Base-by-base conservation (phyloP, 2,113 vertebrate genomes). In the Struthidea cinerea region DNA sequence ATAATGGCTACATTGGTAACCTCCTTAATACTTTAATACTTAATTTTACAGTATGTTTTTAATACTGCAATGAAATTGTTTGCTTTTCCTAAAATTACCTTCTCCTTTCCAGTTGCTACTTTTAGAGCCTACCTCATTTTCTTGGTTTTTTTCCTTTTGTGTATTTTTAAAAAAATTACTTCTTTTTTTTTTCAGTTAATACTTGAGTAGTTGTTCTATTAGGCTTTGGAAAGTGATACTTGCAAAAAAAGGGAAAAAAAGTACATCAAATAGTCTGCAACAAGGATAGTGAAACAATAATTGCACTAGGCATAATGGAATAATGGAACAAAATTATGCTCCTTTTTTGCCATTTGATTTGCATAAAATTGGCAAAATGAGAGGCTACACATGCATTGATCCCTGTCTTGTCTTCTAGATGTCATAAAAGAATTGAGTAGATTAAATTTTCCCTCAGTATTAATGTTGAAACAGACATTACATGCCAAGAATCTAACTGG, bases 321-420 rank as follows among this genome's bases (percentile, higher is more conserved):
- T 90, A 91, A 91, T 87, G 49, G 50, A 89, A 87, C 74, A 80
- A 90, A 94, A 95, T 73, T 6, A 41, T 80, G 59, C 55, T 70
- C 74, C 39, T 77, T 82, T 90, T 95, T 85, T 95, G 70, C 75
- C 79, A 84, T 91, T 94, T 64, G 59, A 92, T 95, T 95, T 93
- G 59, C 82, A 94, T 86, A 65, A 91, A 90, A 95, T 69, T 88
- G 90, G 41, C 63, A 91, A 95, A 95, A 63, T 16, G 24, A 79
- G 75, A 76, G 73, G 73, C 47, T 94, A 39, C 8, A 59, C 53
- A 69, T 80, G 46, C 71, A 44, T 50, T 91, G 93, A 95, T 93
- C 85, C 61, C 53, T 90, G 52, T 85, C 93, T 91, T 85, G 16
- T 74, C 87, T 95, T 10, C 75, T 83, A 70, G 67, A 90, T 74